phyloP scores from a whole-genome alignment of 2,888 invertebrate genomes.

The Pollenia labialis region DNA sequence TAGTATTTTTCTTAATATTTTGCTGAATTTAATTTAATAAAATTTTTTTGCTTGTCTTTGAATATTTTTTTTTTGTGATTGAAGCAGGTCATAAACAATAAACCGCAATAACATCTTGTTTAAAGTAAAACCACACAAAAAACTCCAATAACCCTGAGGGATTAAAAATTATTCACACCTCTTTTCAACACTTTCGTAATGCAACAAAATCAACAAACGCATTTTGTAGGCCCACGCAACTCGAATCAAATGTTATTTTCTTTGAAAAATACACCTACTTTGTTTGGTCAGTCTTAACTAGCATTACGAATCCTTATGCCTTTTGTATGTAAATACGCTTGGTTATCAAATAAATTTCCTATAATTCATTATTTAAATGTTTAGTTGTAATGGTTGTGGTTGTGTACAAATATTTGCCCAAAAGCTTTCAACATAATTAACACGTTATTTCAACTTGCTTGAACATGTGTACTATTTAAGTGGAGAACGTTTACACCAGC shows the following conservation, averaged over 20 bases:
- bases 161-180: conserved; percentile 70
- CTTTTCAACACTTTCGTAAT: conserved; percentile 53
- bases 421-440: conserved; percentile 66
- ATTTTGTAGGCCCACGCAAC: conserved; percentile 53
- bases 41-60: background rate
- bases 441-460: conserved; percentile 32
- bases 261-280: conserved; percentile 39
- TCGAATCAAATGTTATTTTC: conserved; percentile 5
- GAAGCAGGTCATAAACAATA: conserved; percentile 33
- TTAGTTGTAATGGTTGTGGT: conserved; percentile 12
- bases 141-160: conserved; percentile 53
- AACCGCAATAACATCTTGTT: conserved; percentile 50
- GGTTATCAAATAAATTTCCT: conserved; percentile 65
- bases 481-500: conserved; percentile 6
- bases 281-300: background rate
- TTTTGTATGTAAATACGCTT: conserved; percentile 27
- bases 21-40: conserved; percentile 62
- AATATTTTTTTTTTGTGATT: conserved; percentile 35
- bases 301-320: conserved; percentile 1
- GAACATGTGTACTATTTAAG: background rate
- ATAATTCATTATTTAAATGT: conserved; percentile 67
- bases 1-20: background rate
- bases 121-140: conserved; percentile 53
- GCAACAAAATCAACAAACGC: conserved; percentile 42
- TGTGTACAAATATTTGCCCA: conserved; percentile 66